A percentile compares a stretch with the other conserved stretches of the same genome.
These are phyloP conservation scores for Limnodromus scolopaceus DNA, from an alignment of 2,797 vertebrate species.

Conservation along the genomic window DNA sequence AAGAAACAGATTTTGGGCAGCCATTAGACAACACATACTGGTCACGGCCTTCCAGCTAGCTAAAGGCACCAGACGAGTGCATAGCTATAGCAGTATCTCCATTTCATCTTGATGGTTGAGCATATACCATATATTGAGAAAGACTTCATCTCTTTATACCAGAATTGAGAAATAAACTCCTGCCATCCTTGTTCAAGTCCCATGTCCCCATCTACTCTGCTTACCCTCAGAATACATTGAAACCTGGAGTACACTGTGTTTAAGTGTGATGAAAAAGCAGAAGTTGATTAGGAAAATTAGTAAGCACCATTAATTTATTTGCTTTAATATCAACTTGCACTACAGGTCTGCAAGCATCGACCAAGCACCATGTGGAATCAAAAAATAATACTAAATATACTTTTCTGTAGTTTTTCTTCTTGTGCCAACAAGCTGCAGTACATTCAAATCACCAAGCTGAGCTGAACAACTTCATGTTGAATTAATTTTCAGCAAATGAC, in stretches of 20 bases:
- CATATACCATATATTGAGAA: not conserved
- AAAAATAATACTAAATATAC: not conserved
- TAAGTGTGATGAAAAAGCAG: not conserved
- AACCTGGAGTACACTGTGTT: not conserved
- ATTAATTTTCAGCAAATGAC: not conserved
- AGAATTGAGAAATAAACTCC: not conserved
- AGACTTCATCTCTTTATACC: not conserved
- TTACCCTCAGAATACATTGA: not conserved
- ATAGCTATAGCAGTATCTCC: not conserved
- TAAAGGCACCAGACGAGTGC: not conserved
- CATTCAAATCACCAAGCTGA: not conserved
- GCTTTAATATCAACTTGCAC: not conserved
- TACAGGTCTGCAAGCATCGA: not conserved
- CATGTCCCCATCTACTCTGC: not conserved
- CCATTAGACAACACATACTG: not conserved
- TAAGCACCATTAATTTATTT: not conserved
- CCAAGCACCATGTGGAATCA: not conserved
- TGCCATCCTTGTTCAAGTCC: not conserved
- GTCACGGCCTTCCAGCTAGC: not conserved
- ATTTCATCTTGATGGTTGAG: not conserved
- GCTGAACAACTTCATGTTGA: not conserved
- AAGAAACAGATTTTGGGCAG: not conserved
- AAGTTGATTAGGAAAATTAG: not conserved
- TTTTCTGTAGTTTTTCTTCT: not conserved
- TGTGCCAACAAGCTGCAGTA: not conserved